Conservation (phyloP, 2,797 vertebrate species). For the Clarias pachynema region DNA sequence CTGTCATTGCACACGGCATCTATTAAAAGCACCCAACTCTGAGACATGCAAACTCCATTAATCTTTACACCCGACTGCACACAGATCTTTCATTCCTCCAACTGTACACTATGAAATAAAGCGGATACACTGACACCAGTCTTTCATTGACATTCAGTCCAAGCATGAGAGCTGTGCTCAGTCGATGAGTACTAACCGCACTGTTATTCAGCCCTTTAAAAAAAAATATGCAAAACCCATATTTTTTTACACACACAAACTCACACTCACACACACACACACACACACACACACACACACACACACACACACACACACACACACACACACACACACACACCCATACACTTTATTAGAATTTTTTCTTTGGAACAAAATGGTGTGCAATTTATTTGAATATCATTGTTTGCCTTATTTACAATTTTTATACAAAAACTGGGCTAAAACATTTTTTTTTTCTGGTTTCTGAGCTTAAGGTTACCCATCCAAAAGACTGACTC, state of each 20-base stretch:
- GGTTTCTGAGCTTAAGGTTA: not conserved
- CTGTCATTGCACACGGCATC: slow-evolving; percentile 44
- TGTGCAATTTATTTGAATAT: not conserved
- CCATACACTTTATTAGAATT: slow-evolving; percentile 25
- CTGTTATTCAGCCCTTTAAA: not conserved
- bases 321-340: not conserved
- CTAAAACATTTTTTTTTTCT: not conserved
- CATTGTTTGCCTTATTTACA: not conserved
- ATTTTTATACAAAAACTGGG: not conserved
- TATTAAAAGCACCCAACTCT: slow-evolving; percentile 53
- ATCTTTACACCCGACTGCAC: slow-evolving; percentile 54
- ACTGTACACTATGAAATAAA: slow-evolving; percentile 22
- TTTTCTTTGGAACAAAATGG: not conserved
- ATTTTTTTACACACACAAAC: not conserved
- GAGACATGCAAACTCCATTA: slow-evolving; percentile 52
- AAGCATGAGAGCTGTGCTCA: slow-evolving; percentile 12
- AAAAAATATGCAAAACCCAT: not conserved
- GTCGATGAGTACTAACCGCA: slow-evolving; percentile 34
- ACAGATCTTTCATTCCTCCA: slow-evolving; percentile 7
- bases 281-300: slow-evolving; percentile 9
- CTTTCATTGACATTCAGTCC: slow-evolving; percentile 41
- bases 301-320: slow-evolving; percentile 1
- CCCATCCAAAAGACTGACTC: not conserved
- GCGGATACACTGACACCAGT: slow-evolving; percentile 34
- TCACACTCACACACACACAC: not conserved